Percentiles rank a stretch among this genome's conserved stretches.
Conservation (phyloP, 2,113 vertebrate genomes). For the Melanerpes aurifrons region DNA sequence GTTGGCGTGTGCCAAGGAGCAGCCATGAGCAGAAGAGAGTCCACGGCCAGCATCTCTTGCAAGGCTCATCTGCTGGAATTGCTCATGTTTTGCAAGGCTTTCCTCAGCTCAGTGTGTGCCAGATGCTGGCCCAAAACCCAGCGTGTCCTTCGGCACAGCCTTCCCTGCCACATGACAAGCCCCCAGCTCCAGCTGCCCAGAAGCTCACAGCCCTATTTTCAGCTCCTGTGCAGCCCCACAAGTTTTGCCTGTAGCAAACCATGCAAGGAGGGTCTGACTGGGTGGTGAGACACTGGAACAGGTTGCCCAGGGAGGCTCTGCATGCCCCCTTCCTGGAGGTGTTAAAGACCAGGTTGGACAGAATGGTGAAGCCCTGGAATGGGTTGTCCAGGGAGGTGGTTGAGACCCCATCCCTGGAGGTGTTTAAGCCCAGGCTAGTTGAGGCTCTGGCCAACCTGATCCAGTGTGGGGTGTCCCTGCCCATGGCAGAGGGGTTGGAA, state of each 20-base stretch:
- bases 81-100: not conserved
- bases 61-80: not conserved
- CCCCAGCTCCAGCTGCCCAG: not conserved
- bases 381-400: too few species aligned
- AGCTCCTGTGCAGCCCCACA: not conserved
- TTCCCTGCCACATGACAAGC: not conserved
- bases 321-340: too few species aligned
- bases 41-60: not conserved
- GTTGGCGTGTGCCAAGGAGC: not conserved
- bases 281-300: too few species aligned
- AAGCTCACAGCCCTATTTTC: conserved; percentile 40
- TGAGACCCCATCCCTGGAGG: too few species aligned
- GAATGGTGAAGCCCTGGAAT: too few species aligned
- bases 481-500: too few species aligned
- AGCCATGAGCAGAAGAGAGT: not conserved
- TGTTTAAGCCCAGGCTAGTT: too few species aligned
- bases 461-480: too few species aligned
- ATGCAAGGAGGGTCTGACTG: accelerated
- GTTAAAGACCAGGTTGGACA: too few species aligned
- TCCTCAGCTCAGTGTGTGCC: not conserved
- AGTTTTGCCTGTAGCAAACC: not conserved
- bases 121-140: not conserved
- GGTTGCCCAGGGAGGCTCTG: too few species aligned
- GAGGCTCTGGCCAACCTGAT: too few species aligned
- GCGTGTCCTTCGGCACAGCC: accelerated